Conservation (phyloP, 1,140 invertebrate genomes). For the Calosoma granatense region DNA sequence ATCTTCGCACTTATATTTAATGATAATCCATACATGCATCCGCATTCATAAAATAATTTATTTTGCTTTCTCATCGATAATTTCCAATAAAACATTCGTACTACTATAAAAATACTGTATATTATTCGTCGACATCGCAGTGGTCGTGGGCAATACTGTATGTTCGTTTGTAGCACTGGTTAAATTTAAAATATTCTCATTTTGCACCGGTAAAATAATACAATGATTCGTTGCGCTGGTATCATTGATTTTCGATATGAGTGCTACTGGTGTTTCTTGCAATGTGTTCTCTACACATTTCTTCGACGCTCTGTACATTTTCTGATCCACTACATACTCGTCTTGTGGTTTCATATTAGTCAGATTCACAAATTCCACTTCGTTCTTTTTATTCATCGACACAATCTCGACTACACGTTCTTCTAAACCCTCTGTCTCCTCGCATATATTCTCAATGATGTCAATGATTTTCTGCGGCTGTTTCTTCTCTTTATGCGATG, state of each 20-base stretch:
- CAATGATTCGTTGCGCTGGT: not conserved
- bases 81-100: not conserved
- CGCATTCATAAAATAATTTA: slow-evolving; percentile 2
- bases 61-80: not conserved
- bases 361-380: not conserved
- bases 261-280: not conserved
- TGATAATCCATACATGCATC: too few species aligned
- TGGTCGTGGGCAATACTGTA: not conserved
- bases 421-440: not conserved
- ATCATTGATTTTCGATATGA: not conserved
- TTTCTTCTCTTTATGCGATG: slow-evolving; percentile 30
- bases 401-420: not conserved
- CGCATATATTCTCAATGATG: not conserved
- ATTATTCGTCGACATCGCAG: not conserved
- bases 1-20: too few species aligned
- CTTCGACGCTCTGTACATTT: not conserved
- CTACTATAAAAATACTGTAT: not conserved
- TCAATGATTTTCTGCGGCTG: not conserved
- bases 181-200: not conserved
- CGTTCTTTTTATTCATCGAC: not conserved
- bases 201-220: slow-evolving; percentile 5
- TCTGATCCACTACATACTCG: not conserved
- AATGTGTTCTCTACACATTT: not conserved
- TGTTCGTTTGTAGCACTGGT: not conserved
- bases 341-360: not conserved